A percentile compares a stretch with the other conserved stretches of the same genome.
Conservation (phyloP, 2,888 invertebrate species). For the Spilosoma lubricipeda region DNA sequence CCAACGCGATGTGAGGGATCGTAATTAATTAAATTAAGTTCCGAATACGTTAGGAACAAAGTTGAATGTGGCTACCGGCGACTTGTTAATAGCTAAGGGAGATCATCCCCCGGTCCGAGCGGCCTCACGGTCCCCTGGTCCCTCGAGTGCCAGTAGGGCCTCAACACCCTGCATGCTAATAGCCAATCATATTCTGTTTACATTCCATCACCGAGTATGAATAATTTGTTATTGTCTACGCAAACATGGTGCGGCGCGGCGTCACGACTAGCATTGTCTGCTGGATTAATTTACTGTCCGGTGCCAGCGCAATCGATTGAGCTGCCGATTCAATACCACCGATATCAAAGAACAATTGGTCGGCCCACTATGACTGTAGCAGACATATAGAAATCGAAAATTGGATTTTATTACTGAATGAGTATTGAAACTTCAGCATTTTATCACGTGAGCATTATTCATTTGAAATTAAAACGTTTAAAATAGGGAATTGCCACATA, state of each 20-base stretch:
- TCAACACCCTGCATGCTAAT: conserved; percentile 80
- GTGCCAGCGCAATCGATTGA: conserved; percentile 66
- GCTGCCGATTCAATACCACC: conserved; percentile 65
- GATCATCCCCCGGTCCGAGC: conserved; percentile 71
- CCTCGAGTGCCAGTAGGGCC: conserved; percentile 64
- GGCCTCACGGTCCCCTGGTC: conserved; percentile 59
- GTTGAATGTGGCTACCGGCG: conserved; percentile 76
- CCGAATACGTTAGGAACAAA: conserved; percentile 81
- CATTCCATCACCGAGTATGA: conserved; percentile 85
- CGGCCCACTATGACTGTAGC: conserved; percentile 62
- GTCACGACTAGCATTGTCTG: conserved; percentile 81
- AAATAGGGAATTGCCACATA: not conserved
- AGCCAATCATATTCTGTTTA: conserved; percentile 87
- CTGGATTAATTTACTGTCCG: conserved; percentile 79
- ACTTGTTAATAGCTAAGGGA: conserved; percentile 81
- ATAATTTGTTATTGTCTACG: conserved; percentile 85
- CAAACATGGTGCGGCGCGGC: conserved; percentile 71
- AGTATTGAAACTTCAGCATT: conserved; percentile 55
- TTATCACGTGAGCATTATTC: conserved; percentile 50
- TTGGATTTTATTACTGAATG: conserved; percentile 71
- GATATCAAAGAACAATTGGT: conserved; percentile 75
- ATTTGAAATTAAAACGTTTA: conserved; percentile 24
- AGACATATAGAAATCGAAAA: conserved; percentile 76
- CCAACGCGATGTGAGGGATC: conserved; percentile 66
- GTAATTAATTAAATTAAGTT: conserved; percentile 86